A percentile compares a stretch with the other conserved stretches of the same genome.
phyloP scores from a whole-genome alignment of 2,888 invertebrate species.

The Deilephila elpenor region DNA sequence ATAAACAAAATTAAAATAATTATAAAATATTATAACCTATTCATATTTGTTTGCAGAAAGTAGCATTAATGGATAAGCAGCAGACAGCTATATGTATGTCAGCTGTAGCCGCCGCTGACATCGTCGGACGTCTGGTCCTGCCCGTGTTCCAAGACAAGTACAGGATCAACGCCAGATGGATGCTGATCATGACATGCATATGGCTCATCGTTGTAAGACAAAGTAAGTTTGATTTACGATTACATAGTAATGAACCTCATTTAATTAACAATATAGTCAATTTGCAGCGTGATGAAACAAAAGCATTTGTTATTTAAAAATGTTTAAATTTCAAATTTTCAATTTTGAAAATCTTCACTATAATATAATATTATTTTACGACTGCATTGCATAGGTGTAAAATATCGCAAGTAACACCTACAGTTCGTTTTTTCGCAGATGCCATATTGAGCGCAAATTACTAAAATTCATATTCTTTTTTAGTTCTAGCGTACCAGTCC shows the following conservation, averaged over 20 bases:
- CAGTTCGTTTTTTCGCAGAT: too few species aligned
- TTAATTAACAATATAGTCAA: background rate
- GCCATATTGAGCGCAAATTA: too few species aligned
- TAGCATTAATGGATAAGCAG: slow-evolving; percentile 69
- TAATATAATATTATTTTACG: too few species aligned
- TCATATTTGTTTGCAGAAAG: slow-evolving; percentile 60
- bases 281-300: too few species aligned
- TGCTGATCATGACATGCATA: slow-evolving; percentile 86
- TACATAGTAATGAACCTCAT: background rate
- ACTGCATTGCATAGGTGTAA: too few species aligned
- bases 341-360: too few species aligned
- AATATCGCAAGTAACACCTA: too few species aligned
- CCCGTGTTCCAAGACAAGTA: slow-evolving; percentile 87
- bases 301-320: too few species aligned
- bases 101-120: slow-evolving; percentile 87
- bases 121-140: slow-evolving; percentile 86
- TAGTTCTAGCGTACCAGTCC: slow-evolving; percentile 86
- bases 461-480: slow-evolving; percentile 43
- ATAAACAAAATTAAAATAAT: too few species aligned
- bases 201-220: slow-evolving; percentile 85
- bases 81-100: slow-evolving; percentile 89
- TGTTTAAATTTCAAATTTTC: too few species aligned
- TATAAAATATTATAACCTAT: background rate
- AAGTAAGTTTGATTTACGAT: slow-evolving; percentile 67
- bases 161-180: slow-evolving; percentile 85